These are phyloP conservation scores for Cichladusa arquata DNA, from an alignment of 2,113 vertebrate species.

Conservation along the genomic window DNA sequence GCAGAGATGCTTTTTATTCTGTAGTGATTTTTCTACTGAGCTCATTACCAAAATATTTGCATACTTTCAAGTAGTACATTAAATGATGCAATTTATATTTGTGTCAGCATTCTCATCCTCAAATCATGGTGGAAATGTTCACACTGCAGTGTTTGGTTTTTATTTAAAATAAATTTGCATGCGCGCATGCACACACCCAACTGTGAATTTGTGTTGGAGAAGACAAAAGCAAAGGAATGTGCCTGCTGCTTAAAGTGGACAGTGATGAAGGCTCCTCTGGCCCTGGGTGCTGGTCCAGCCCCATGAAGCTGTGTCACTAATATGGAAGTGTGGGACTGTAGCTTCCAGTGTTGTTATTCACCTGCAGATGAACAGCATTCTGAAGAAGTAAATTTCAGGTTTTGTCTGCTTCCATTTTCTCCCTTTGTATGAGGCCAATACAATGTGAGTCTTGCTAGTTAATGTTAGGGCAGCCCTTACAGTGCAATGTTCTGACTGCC, in stretches of 20 bases:
- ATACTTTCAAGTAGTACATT: background rate
- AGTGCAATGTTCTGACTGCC: background rate
- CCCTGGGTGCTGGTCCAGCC: background rate
- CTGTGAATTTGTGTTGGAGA: background rate
- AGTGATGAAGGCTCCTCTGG: background rate
- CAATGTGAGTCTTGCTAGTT: background rate
- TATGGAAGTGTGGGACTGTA: background rate
- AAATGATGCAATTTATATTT: background rate
- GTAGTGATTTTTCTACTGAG: background rate
- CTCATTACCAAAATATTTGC: background rate
- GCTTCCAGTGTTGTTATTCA: background rate
- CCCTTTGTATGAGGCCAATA: background rate
- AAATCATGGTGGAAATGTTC: background rate
- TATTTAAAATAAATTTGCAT: constrained; percentile 22
- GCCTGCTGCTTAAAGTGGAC: background rate
- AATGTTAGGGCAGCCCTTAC: background rate
- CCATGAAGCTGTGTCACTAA: background rate
- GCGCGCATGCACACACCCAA: background rate
- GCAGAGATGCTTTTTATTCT: background rate
- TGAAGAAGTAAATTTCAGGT: background rate
- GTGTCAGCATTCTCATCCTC: background rate
- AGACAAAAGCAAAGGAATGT: background rate
- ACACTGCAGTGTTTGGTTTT: background rate
- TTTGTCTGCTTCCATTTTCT: background rate
- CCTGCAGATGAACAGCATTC: background rate